Base-by-base conservation (phyloP, 35 echinoderm and acorn worm species). In the Eucidaris tribuloides region DNA sequence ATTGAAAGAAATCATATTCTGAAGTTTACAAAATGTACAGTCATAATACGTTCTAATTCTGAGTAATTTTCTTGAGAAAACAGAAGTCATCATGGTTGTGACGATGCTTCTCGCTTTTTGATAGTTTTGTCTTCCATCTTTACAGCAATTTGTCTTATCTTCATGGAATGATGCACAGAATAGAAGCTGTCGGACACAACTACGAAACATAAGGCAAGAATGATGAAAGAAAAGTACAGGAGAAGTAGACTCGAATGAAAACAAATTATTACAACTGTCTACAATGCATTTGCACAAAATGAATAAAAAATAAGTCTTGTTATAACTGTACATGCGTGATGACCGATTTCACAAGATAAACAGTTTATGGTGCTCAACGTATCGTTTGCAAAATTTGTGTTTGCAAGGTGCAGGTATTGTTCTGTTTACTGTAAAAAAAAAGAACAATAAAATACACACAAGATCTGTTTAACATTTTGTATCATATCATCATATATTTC, bases 1-100 rank as follows among this genome's bases (percentile, higher is more conserved):
- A 33, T n/a, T 44, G 48, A 23, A 74, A 42, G 68, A 74, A 74
- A 74, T 74, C 68, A 74, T 36, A 23, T 35, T 38, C 38, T 42
- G 68, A 74, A 74, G 68, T 74, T 74, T 74, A 74, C 68, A 74
- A 74, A 74, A 74, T 74, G 68, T 74, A 74, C 68, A 74, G 41
- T 74, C 44, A 74, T 74, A 74, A 42, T 41, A 74, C 44, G 68
- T 40, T 74, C 37, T 74, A 7, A 9, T n/a, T 74, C 20, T 44
- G 24, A 43, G 24, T n/a, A 24, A 74, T 3, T 14, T 25, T 24
- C 2, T 74, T 36, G 37, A 42, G 6, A 44, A 74, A 40, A 44
- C 68, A 74, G 44, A 35, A 74, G 24, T 42, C 29, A 41, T 74
- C 37, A 40, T 74, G 30, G 30, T 64, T 34, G 48, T 52, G n/a